Base-by-base conservation (phyloP, 2,113 vertebrate species). In the Athene noctua region DNA sequence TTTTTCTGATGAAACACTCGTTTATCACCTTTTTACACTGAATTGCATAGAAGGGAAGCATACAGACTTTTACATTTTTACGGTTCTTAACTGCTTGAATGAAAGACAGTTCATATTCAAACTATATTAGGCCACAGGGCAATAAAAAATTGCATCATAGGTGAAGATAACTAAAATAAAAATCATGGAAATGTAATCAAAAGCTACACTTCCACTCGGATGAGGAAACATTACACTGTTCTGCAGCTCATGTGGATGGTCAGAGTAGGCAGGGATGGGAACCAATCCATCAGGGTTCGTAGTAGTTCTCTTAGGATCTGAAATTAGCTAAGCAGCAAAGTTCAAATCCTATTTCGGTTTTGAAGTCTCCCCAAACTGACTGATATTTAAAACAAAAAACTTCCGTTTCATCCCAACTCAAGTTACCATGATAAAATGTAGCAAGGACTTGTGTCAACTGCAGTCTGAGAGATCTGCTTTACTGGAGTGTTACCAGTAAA, bases 161-260 rank as follows among this genome's bases (percentile, higher is more conserved):
- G 7, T 55, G 9, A 88, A 82, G 71, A 22, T 16, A 49, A 72
- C 7, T 19, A 51, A 85, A 63, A 92, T 46, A 59, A 90, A 86
- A 81, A 42, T 59, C 27, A 30, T 4, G 62, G 52, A 74, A 85
- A 73, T 3, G 4, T 49, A 68, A 52, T 12, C 13, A 80, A 77
- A 88, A 65, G 36, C 27, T 52, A 9, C 16, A 22, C 38, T 84
- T 86, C 22, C 34, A 42, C 23, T 68, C 38, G 49, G 38, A 72
- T 0, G 3, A 55, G n/a, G 36, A 73, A 62, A 70, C 0, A 0
- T 2, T 38, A 27, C 1, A 0, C 44, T 88, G 10, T 61, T 86
- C 71, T 38, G 25, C 13, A 72, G 42, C 26, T 58, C 21, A 11
- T 73, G 52, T 30, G 21, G 17, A 27, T 38, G 25, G n/a, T 61